phyloP scores from a whole-genome alignment of 2,888 invertebrate genomes.

The Agriopis aurantiaria region DNA sequence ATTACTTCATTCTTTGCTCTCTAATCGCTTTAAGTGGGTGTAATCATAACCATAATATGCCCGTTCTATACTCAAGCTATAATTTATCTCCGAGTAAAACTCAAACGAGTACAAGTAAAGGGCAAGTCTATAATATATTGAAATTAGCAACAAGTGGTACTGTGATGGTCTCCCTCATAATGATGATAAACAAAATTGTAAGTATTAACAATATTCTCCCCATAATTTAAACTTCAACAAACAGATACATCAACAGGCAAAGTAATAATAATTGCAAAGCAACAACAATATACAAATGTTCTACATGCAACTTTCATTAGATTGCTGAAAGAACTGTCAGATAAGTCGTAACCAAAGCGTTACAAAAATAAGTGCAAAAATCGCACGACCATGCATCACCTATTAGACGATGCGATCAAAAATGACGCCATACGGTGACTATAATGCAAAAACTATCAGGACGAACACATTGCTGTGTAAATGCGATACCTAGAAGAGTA shows the following conservation, averaged over 20 bases:
- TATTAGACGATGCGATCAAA: conserved; percentile 10
- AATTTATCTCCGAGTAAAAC: background rate
- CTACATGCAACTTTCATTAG: background rate
- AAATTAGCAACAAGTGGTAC: background rate
- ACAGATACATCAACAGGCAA: background rate
- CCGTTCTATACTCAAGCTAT: conserved; percentile 9
- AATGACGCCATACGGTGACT: conserved; percentile 16
- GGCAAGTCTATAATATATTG: background rate
- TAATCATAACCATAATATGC: conserved; percentile 20
- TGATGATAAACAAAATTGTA: background rate
- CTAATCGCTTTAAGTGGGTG: conserved; percentile 31
- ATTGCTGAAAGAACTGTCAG: background rate
- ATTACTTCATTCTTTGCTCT: conserved; percentile 42
- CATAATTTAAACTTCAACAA: no score
- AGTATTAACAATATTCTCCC: background rate
- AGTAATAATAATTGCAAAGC: background rate
- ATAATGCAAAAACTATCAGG: conserved; percentile 20
- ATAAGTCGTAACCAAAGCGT: background rate
- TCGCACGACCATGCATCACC: conserved; percentile 19
- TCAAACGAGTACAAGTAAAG: background rate
- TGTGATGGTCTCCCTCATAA: no score
- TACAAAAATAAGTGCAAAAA: background rate
- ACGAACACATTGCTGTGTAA: conserved; percentile 30
- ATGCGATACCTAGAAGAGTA: conserved; percentile 23
- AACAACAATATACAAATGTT: background rate